Evolutionary conservation across 2,113 vertebrate genomes (phyloP), one percentile per base, ranked within the genome.

Genomic region (Scomber japonicus): DNA sequence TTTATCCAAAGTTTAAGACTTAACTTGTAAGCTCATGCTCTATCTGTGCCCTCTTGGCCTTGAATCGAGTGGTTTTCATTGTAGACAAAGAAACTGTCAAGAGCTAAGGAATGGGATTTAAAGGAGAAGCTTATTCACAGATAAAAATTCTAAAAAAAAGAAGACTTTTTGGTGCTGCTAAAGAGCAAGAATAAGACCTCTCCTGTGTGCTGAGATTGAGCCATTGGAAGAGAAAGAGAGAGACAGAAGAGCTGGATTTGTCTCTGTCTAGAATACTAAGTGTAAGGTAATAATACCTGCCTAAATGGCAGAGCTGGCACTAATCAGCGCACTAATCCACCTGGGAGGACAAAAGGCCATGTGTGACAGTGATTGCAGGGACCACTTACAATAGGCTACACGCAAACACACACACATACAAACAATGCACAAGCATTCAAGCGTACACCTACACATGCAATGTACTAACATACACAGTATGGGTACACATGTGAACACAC

Each of bases 261-360:
- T 76, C 53, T 86, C 80, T 83, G 85, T 83, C 50, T 74, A 45
- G 90, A 91, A 92, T 92, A 92, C 70, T 81, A 93, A 91, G 70
- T 87, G 71, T 59, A 21, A 83, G 60, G 68, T 85, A 83, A 88
- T 89, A 89, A 87, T 82, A 88, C 83, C 90, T 81, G 78, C 45
- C 84, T 91, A 90, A 92, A 92, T 82, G 75, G 86, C 75, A 82
- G 71, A 70, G 77, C 85, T 81, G 84, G 80, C 65, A 82, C 81
- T 92, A 93, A 94, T 93, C 92, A 94, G 81, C 14, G 12, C 63
- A 76, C 71, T 81, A 87, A 92, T 89, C 81, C 77, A 83, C 74
- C 68, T 49, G 54, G 78, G 71, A 80, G 68, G 77, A 91, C 84
- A 90, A 85, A 91, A 82, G 75, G 73, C 80, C 83, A 83, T 70